These are phyloP conservation scores for Melieria crassipennis DNA, from an alignment of 2,888 invertebrate species.

Conservation along the genomic window DNA sequence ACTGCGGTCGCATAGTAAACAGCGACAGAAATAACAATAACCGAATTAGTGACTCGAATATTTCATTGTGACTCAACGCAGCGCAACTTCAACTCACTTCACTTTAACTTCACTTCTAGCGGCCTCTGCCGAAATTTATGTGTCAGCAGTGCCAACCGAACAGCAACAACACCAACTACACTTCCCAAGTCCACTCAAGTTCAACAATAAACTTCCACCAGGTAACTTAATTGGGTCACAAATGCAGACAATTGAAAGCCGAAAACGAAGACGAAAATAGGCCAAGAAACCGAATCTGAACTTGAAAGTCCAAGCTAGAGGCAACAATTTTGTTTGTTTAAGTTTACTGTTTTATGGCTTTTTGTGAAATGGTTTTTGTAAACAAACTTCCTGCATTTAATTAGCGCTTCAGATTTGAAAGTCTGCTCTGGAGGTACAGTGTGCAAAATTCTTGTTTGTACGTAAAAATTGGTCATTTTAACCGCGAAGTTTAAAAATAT, in stretches of 20 bases:
- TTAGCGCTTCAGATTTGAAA: no score
- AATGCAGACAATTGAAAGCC: conserved; percentile 17
- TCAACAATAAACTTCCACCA: conserved; percentile 12
- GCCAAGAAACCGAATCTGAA: no score
- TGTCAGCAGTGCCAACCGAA: conserved; percentile 54
- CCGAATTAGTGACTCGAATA: conserved; percentile 7
- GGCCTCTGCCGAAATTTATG: conserved; percentile 50
- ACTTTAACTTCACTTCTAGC: conserved; percentile 10
- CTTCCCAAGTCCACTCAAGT: not conserved
- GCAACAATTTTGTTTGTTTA: no score
- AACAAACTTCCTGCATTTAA: no score
- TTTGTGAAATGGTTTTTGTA: no score
- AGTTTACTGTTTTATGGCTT: no score
- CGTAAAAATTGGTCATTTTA: no score
- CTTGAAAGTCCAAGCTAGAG: no score
- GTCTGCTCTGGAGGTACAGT: no score
- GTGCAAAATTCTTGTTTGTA: no score
- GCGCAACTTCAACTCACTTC: conserved; percentile 32
- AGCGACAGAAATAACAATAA: not conserved
- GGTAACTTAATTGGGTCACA: conserved; percentile 38
- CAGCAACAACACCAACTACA: not conserved
- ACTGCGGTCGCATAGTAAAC: no score
- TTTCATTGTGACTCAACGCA: conserved; percentile 29
- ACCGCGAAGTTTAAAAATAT: no score
- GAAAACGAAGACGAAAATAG: conserved; percentile 12